Evolutionary conservation across 2,888 invertebrate species (phyloP).

Genomic region (Crematogaster levior): DNA sequence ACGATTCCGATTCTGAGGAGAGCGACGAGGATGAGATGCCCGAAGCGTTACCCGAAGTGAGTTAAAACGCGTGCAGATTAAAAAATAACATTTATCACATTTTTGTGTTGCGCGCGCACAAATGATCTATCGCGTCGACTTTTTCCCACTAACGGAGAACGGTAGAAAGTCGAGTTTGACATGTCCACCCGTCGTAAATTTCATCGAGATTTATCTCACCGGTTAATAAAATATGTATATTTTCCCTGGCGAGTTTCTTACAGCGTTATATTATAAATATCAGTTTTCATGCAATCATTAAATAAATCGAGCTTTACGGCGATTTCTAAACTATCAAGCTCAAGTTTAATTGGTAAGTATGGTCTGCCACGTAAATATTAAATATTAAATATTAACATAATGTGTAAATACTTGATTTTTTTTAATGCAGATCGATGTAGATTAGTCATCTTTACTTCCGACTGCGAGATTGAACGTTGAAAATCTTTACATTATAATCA

Average conservation of each 20-base stretch:
- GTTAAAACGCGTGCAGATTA: neutral
- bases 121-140: slow-evolving; percentile 24
- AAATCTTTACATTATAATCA: neutral
- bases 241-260: slow-evolving; percentile 33
- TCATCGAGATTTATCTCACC: slow-evolving; percentile 36
- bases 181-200: slow-evolving; percentile 54
- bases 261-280: neutral
- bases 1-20: slow-evolving; percentile 71
- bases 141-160: neutral
- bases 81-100: neutral
- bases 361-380: neutral
- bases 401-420: neutral
- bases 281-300: neutral
- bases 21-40: slow-evolving; percentile 70
- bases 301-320: slow-evolving; percentile 14
- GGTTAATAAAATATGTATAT: slow-evolving; percentile 35
- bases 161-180: slow-evolving; percentile 62
- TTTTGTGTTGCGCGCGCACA: neutral
- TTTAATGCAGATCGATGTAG: neutral
- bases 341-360: neutral
- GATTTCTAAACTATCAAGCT: slow-evolving; percentile 35
- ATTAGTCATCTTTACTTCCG: neutral
- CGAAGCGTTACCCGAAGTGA: slow-evolving; percentile 81
- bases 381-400: too few species aligned
- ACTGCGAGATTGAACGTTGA: neutral